Evolutionary conservation across 2,113 vertebrate genomes (phyloP).

Genomic region (Sceloporus tristichus): DNA sequence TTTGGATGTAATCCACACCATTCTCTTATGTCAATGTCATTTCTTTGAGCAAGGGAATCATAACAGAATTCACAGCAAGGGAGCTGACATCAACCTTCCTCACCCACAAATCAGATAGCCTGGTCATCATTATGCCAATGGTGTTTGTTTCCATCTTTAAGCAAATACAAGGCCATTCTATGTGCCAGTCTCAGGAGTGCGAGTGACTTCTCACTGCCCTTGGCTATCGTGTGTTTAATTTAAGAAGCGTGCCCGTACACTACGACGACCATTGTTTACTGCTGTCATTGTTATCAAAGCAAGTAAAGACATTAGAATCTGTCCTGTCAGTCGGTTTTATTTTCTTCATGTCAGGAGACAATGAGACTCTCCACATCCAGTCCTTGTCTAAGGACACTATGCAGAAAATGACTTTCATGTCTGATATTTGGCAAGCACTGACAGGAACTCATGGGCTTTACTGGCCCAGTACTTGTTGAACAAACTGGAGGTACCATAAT

Average conservation of each 20-base stretch:
- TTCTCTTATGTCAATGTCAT: slow-evolving; percentile 46
- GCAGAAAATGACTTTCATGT: slow-evolving; percentile 68
- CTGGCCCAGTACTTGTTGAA: not conserved
- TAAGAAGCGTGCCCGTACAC: slow-evolving; percentile 70
- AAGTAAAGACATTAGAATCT: slow-evolving; percentile 74
- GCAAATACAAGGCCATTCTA: slow-evolving; percentile 52
- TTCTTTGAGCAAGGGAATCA: slow-evolving; percentile 30
- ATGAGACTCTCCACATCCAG: slow-evolving; percentile 64
- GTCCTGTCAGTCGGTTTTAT: slow-evolving; percentile 70
- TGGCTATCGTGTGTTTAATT: slow-evolving; percentile 77
- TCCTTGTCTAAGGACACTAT: slow-evolving; percentile 71
- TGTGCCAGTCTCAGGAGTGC: slow-evolving; percentile 56
- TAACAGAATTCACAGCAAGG: slow-evolving; percentile 43
- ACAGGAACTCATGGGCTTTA: slow-evolving; percentile 23
- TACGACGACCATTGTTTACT: slow-evolving; percentile 74
- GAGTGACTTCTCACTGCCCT: slow-evolving; percentile 68
- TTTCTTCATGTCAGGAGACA: slow-evolving; percentile 67
- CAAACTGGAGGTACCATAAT: slow-evolving; percentile 6
- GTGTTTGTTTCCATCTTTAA: slow-evolving; percentile 62
- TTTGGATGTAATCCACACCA: slow-evolving; percentile 38
- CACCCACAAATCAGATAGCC: slow-evolving; percentile 17
- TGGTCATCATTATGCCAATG: slow-evolving; percentile 31
- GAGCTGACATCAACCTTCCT: slow-evolving; percentile 46
- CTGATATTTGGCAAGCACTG: slow-evolving; percentile 62
- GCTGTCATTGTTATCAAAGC: slow-evolving; percentile 74